Percentiles rank a stretch among this genome's conserved stretches.
Conservation (phyloP, 2,888 invertebrate genomes). For the Calameuta filiformis region DNA sequence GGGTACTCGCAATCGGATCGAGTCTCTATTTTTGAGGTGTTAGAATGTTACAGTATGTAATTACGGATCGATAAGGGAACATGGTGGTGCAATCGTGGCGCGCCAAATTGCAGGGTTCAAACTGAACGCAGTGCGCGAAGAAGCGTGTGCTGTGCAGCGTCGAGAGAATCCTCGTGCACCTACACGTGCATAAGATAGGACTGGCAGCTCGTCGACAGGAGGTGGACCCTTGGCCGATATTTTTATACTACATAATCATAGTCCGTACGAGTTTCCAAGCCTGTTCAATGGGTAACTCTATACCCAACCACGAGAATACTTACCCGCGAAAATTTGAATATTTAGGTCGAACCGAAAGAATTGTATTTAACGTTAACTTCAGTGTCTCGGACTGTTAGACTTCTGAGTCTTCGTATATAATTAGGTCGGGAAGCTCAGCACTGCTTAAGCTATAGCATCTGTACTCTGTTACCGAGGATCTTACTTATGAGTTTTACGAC, state of each 20-base stretch:
- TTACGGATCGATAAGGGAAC: slow-evolving; percentile 42
- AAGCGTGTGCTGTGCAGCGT: background rate
- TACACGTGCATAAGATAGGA: background rate
- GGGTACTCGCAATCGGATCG: slow-evolving; percentile 11
- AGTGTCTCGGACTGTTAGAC: slow-evolving; percentile 3
- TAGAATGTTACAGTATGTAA: slow-evolving; percentile 40
- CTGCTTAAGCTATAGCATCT: background rate
- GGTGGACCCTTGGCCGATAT: slow-evolving; percentile 32
- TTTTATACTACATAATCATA: slow-evolving; percentile 32
- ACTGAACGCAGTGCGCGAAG: slow-evolving; percentile 7
- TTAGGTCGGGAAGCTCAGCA: background rate
- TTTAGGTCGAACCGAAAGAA: slow-evolving; percentile 22
- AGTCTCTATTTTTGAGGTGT: slow-evolving; percentile 40
- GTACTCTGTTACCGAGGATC: background rate
- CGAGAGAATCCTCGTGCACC: background rate
- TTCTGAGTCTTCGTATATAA: background rate
- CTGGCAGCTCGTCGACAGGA: slow-evolving; percentile 38
- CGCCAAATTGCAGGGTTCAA: slow-evolving; percentile 41
- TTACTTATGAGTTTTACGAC: background rate
- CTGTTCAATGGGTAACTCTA: background rate
- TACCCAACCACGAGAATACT: background rate
- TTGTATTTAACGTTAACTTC: slow-evolving; percentile 26
- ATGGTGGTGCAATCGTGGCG: slow-evolving; percentile 29
- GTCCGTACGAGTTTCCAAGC: background rate
- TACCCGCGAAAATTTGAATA: background rate